A percentile compares a stretch with the other conserved stretches of the same genome.
phyloP scores from a whole-genome alignment of 2,113 vertebrate genomes.

The Erpornis zantholeuca region DNA sequence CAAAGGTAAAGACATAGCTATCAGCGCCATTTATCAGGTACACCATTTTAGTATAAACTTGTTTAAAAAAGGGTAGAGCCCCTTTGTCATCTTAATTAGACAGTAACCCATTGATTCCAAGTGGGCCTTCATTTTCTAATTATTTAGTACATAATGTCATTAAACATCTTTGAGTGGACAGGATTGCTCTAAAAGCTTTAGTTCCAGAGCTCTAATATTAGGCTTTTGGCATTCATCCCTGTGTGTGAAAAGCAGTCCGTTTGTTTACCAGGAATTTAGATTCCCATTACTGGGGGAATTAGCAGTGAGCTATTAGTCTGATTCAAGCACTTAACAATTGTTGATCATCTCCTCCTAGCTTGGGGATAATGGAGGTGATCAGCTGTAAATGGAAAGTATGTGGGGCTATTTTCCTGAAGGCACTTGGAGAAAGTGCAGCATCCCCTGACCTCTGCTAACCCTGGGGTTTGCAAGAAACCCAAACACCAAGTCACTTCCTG shows the following conservation, averaged over 20 bases:
- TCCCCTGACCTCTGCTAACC: slow-evolving; percentile 49
- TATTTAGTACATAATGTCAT: slow-evolving; percentile 74
- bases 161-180: slow-evolving; percentile 68
- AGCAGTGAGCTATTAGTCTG: slow-evolving; percentile 80
- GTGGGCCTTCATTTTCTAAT: slow-evolving; percentile 53
- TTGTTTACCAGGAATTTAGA: slow-evolving; percentile 83
- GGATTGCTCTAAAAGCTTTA: slow-evolving; percentile 74
- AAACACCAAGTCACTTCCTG: slow-evolving; percentile 53
- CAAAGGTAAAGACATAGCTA: slow-evolving; percentile 51
- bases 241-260: slow-evolving; percentile 70
- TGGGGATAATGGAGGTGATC: slow-evolving; percentile 76
- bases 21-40: slow-evolving; percentile 53
- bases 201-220: slow-evolving; percentile 71
- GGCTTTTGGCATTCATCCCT: slow-evolving; percentile 75
- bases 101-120: slow-evolving; percentile 65
- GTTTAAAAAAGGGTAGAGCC: slow-evolving; percentile 50
- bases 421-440: slow-evolving; percentile 42
- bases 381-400: slow-evolving; percentile 70
- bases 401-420: slow-evolving; percentile 55
- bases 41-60: slow-evolving; percentile 55
- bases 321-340: slow-evolving; percentile 82
- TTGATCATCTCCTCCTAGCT: slow-evolving; percentile 71
- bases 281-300: slow-evolving; percentile 77
- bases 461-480: slow-evolving; percentile 52
- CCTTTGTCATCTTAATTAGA: slow-evolving; percentile 67